Conservation (phyloP, 92 coral and sea anemone species). For the Porites rus region DNA sequence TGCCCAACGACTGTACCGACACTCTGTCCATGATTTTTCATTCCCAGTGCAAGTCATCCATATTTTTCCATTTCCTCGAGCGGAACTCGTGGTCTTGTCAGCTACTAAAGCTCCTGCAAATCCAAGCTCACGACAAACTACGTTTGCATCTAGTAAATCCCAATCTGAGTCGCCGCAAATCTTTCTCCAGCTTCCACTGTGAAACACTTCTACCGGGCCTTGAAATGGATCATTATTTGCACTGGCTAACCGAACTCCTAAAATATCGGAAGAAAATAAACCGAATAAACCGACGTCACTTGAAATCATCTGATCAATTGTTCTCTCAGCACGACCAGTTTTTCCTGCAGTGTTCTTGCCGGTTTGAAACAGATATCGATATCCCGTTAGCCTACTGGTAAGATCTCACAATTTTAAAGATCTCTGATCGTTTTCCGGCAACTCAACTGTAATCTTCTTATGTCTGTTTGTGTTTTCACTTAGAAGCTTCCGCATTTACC, state of each 20-base stretch:
- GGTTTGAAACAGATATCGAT: too few relatives aligned
- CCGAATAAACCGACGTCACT: too few relatives aligned
- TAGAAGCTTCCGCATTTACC: too few relatives aligned
- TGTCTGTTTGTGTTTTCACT: too few relatives aligned
- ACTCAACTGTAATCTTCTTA: too few relatives aligned
- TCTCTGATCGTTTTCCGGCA: too few relatives aligned
- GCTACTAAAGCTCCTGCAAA: neutral
- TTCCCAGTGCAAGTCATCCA: neutral
- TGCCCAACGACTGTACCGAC: neutral
- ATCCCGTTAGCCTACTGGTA: too few relatives aligned
- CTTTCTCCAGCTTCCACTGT: constrained; percentile 6
- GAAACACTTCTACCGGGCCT: neutral
- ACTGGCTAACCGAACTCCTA: neutral
- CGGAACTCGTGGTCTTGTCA: neutral
- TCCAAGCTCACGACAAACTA: constrained; percentile 14
- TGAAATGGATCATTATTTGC: neutral
- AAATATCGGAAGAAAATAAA: neutral
- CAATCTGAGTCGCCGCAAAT: neutral
- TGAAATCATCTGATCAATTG: too few relatives aligned
- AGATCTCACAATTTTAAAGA: too few relatives aligned
- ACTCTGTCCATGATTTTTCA: neutral
- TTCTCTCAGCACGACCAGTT: too few relatives aligned
- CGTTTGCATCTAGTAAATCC: neutral
- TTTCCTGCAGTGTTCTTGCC: too few relatives aligned
- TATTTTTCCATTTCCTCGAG: neutral